Base-by-base conservation (phyloP, 1,140 invertebrate genomes). In the Gonioctena quinquepunctata region DNA sequence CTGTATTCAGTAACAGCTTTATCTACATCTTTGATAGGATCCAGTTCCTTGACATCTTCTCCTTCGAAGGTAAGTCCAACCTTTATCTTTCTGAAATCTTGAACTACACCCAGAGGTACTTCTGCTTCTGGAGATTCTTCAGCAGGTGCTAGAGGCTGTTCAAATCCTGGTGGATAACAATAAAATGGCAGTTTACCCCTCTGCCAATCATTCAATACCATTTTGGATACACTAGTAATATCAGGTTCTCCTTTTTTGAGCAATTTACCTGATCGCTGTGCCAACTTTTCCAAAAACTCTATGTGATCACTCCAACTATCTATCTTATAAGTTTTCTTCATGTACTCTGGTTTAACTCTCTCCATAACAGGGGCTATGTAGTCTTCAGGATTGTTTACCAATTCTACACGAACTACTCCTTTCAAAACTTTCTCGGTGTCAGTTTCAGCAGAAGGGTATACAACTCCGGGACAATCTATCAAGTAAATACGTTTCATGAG, bases 191-290 rank as follows among this genome's bases (percentile, higher is more conserved):
- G 85, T 84, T 97, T 97, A 11, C 98, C 98, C 78, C 98, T 88
- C 85, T 99, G 98, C 92, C 95, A 99, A 83, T 99, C 98, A 87
- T 99, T 99, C 0, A 99, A 85, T 2, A 99, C 90, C 93, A 98
- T 98, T 83, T 94, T 94, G 0, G 98, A 92, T 13, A 94, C 92
- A 56, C 92, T 92, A 56, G 87, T 85, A 8, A 97, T 86, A 85
- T 99, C 96, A 8, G 98, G 95, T 83, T 99, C 96, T 22, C 96
- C 98, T 75, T 96, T 96, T 83, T 98, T 99, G 1, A 98, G 82
- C 49, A 99, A 84, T 85, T 96, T 97, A 8, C 98, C 98, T 23
- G 87, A 90, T 76, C 91, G 90, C 56, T 87, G 86, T 0, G 97
- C 96, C 65, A 99, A 80, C 83, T 98, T 93, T 80, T 97, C 95